Conservation (phyloP, 2,888 invertebrate species). For the Temnothorax rugatulus region DNA sequence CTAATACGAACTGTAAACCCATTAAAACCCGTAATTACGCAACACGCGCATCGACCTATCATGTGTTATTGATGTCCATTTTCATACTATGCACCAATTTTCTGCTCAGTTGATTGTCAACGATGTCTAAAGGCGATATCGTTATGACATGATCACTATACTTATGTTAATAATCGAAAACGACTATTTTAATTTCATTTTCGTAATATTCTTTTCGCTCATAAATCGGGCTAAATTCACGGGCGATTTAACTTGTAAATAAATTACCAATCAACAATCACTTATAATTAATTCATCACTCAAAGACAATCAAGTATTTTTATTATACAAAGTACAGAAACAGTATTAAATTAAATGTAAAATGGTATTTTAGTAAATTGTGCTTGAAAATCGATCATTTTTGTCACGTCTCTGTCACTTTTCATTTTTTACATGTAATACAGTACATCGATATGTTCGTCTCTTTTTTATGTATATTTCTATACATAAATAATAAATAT, state of each 20-base stretch:
- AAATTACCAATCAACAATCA: neutral
- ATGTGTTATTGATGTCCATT: neutral
- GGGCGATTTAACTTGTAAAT: neutral
- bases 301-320: neutral
- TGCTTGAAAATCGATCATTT: neutral
- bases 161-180: too few species aligned
- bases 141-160: neutral
- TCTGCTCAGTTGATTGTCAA: neutral
- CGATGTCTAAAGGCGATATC: neutral
- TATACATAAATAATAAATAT: neutral
- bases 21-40: neutral
- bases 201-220: too few species aligned
- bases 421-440: neutral
- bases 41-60: neutral
- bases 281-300: neutral
- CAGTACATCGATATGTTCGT: neutral
- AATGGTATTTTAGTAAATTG: neutral
- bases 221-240: neutral
- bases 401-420: neutral
- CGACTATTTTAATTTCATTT: too few species aligned
- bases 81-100: neutral
- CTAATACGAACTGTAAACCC: neutral
- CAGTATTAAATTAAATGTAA: neutral
- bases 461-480: neutral
- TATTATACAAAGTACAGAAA: neutral